Percentiles rank a stretch among this genome's conserved stretches.
These are phyloP conservation scores for Speoplatyrhinus poulsoni DNA, from an alignment of 2,113 vertebrate species.

Conservation along the genomic window DNA sequence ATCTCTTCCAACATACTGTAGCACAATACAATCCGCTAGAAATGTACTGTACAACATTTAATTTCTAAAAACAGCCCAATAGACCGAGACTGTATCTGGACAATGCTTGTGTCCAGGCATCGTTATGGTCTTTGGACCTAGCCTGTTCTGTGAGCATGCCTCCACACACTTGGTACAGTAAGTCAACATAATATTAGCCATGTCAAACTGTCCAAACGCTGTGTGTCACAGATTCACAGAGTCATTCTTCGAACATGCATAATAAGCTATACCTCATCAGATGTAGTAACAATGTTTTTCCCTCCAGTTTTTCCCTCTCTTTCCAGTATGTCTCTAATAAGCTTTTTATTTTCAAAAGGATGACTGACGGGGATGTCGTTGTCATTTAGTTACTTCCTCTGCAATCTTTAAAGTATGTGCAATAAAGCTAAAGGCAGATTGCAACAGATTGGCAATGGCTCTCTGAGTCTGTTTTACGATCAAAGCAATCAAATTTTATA, in stretches of 20 bases:
- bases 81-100: too few species aligned
- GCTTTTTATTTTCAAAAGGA: background rate
- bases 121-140: slow-evolving; percentile 30
- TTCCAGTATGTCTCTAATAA: background rate
- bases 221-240: slow-evolving; percentile 37
- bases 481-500: background rate
- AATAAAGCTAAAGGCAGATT: background rate
- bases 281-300: background rate
- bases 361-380: background rate
- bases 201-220: slow-evolving; percentile 26
- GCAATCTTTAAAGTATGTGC: background rate
- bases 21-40: background rate
- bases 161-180: slow-evolving; percentile 24
- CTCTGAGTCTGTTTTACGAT: background rate
- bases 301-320: background rate
- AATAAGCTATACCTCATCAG: slow-evolving; percentile 16
- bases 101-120: too few species aligned
- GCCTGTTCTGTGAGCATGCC: slow-evolving; percentile 10
- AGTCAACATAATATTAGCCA: slow-evolving; percentile 42
- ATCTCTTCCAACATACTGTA: too few species aligned
- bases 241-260: slow-evolving; percentile 25
- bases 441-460: too few species aligned
- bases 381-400: background rate
- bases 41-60: background rate
- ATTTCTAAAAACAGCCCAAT: too few species aligned